Conservation (phyloP, 2,113 vertebrate species). For the Thermophis baileyi region DNA sequence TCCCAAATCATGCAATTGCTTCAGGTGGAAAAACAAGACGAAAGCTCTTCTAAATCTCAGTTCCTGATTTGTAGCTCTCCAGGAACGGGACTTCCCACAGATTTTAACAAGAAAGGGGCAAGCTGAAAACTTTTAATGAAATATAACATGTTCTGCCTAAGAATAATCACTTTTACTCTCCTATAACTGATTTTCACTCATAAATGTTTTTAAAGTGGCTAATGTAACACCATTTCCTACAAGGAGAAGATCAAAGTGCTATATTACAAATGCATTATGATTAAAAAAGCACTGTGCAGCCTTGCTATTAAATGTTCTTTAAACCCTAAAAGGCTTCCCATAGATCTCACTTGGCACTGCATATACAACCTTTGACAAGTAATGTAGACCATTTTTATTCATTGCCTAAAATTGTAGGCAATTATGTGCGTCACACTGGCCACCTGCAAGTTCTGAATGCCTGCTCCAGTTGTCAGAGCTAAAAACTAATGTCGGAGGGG, state of each 20-base stretch:
- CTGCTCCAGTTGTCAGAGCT: constrained; percentile 89
- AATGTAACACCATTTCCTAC: constrained; percentile 85
- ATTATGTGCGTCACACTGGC: constrained; percentile 99
- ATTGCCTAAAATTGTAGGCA: constrained; percentile 99
- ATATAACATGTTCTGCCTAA: constrained; percentile 79
- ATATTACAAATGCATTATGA: constrained; percentile 93
- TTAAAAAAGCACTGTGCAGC: constrained; percentile 88
- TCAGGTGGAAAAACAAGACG: constrained; percentile 64
- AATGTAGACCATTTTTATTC: constrained; percentile 99
- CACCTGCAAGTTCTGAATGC: constrained; percentile 99
- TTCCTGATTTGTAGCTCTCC: constrained; percentile 77
- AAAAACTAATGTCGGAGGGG: constrained; percentile 85
- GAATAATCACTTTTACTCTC: constrained; percentile 86
- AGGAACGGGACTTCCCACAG: constrained; percentile 76
- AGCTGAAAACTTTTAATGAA: constrained; percentile 84
- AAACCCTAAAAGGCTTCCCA: constrained; percentile 97
- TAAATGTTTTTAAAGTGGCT: constrained; percentile 86
- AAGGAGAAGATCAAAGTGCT: constrained; percentile 87
- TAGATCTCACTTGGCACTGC: constrained; percentile 98
- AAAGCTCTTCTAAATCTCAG: constrained; percentile 71
- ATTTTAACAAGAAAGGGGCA: constrained; percentile 82
- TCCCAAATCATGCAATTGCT: constrained; percentile 65
- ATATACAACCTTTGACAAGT: constrained; percentile 99
- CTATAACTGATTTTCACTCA: constrained; percentile 82
- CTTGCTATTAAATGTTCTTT: constrained; percentile 98